Base-by-base conservation (phyloP, 1,140 invertebrate species). In the Bombus polaris region DNA sequence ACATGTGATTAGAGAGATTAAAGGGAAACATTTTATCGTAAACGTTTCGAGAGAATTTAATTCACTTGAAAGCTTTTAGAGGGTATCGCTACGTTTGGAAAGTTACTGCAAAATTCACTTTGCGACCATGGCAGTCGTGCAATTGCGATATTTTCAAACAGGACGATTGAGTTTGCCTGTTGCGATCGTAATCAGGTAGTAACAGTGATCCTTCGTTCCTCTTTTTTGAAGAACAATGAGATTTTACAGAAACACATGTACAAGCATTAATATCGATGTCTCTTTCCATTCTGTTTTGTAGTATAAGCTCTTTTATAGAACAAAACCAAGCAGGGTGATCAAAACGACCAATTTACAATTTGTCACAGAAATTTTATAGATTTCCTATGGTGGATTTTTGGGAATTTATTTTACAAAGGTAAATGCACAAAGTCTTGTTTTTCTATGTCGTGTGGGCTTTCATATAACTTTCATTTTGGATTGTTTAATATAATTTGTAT, bases 1-100 rank as follows among this genome's bases (percentile, higher is more conserved):
- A 85, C 78, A 81, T 85, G 84, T 89, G 88, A 89, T 89, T 89
- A 89, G 88, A 87, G 88, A 89, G 88, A 89, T 89, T 89, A 89
- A 89, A 89, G 88, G 88, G 88, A 89, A 89, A 89, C 88, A 89
- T 89, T 89, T 87, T 89, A 89, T 89, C 88, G 88, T 87, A 89
- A 89, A 87, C 88, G 88, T 83, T 89, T 89, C 85, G 85, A 81
- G 88, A 83, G 75, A 90, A 90, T 90, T 88, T 88, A 88, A 90
- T 89, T 90, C 86, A 84, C 86, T 70, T 88, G 88, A 90, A 90
- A 90, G 88, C 89, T 90, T 90, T 88, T 83, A 80, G 78, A 70
- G 88, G 47, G 57, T 80, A 85, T 80, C 72, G 81, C 72, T 68
- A 53, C 85, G 81, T 87, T 89, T 87, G 57, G 72, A 53, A 89